phyloP scores from a whole-genome alignment of 2,888 invertebrate genomes.

The Caenorhabditis sulstoni region DNA sequence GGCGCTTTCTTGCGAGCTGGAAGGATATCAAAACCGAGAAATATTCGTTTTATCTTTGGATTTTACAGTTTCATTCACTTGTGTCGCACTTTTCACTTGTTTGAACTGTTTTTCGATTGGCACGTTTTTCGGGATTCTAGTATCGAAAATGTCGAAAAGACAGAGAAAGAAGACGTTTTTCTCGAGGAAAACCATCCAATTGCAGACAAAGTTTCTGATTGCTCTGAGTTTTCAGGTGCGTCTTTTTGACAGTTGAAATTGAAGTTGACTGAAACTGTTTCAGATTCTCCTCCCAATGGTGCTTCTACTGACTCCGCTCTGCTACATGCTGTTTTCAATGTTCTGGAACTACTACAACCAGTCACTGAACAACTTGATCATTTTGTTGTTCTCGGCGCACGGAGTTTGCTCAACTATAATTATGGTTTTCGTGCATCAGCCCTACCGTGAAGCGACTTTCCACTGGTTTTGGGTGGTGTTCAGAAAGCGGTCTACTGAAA shows the following conservation, averaged over 20 bases:
- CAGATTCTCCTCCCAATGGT: neutral
- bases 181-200: neutral
- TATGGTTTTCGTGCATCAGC: constrained; percentile 25
- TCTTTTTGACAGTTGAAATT: neutral
- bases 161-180: neutral
- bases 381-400: neutral
- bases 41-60: neutral
- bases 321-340: neutral
- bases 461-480: no score
- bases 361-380: neutral
- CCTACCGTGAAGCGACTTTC: constrained; percentile 18
- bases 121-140: neutral
- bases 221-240: constrained; percentile 18
- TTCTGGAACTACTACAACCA: neutral
- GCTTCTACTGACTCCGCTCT: neutral
- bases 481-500: no score
- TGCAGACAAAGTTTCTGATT: constrained; percentile 21
- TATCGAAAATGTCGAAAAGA: neutral
- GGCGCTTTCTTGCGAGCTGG: neutral
- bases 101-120: neutral
- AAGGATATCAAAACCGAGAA: neutral
- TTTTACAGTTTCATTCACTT: no score
- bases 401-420: constrained; percentile 22
- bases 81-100: no score
- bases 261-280: neutral